Conservation (phyloP, 1,140 invertebrate genomes). For the Tribolium madens region DNA sequence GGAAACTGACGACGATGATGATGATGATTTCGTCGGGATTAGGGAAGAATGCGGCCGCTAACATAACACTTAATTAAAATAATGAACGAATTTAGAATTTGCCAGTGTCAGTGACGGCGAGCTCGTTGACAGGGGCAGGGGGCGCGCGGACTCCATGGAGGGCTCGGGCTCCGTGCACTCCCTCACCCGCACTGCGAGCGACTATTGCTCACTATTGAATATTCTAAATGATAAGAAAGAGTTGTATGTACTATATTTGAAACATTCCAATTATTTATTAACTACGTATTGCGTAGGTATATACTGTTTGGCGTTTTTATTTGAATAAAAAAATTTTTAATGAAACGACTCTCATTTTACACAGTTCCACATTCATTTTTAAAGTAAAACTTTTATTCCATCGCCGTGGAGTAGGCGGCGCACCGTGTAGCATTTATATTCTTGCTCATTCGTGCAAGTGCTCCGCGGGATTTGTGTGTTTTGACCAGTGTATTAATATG, state of each 20-base stretch:
- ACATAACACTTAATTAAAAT: neutral
- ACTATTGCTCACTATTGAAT: constrained; percentile 66
- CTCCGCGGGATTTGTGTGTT: too few relatives aligned
- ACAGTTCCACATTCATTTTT: too few relatives aligned
- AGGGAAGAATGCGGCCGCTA: neutral
- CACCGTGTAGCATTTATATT: too few relatives aligned
- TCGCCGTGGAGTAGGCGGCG: too few relatives aligned
- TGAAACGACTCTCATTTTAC: neutral
- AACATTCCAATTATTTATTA: constrained; percentile 63
- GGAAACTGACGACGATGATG: constrained; percentile 55
- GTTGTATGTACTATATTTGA: constrained; percentile 63
- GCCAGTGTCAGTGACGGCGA: constrained; percentile 62
- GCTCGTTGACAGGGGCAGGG: constrained; percentile 59
- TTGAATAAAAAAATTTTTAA: constrained; percentile 62
- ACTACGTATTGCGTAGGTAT: constrained; percentile 65
- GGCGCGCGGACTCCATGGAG: constrained; percentile 47
- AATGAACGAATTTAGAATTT: constrained; percentile 16
- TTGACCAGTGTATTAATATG: too few relatives aligned
- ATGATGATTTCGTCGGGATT: neutral
- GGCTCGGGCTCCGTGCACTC: constrained; percentile 52
- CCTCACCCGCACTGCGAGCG: constrained; percentile 61
- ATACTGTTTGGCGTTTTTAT: constrained; percentile 67
- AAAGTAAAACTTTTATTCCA: too few relatives aligned
- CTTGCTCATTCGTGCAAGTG: too few relatives aligned
- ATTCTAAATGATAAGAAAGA: constrained; percentile 66